Base-by-base conservation (phyloP, 2,888 invertebrate genomes). In the Macaria notata region DNA sequence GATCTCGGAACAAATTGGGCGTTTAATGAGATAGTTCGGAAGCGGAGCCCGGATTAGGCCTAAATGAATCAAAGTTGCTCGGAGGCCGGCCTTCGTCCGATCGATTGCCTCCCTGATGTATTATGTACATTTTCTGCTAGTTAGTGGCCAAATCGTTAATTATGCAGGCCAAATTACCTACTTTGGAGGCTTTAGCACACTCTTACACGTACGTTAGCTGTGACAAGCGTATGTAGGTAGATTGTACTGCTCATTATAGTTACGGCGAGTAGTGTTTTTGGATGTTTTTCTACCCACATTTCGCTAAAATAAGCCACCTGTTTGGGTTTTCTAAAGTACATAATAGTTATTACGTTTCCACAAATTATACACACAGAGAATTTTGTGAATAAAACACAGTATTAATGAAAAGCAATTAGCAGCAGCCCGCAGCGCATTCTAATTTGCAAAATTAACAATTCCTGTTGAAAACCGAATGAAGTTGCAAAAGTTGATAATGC, bases 1-100 rank as follows among this genome's bases (percentile, higher is more conserved):
- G 83, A 82, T 83, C 81, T 80, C 73, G 71, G 77, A 81, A 85
- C 84, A 85, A 88, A 87, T 88, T 86, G 86, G 81, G 76, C 83
- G 79, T 75, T 81, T 86, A 87, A 88, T 88, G 83, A 84, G 86
- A 83, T 84, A 86, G 83, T 83, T 80, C 69, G 76, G 78, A 72
- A 68, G 73, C 72, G 77, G 76, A 70, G 72, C 71, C 64, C 69
- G 80, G 84, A 84, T 86, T 84, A 86, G 72, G 72, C 77, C 79
- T 81, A 79, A 84, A 84, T 85, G 79, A 84, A 85, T 84, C 83
- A 85, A 83, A 84, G 78, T 82, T 79, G 66, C 72, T 72, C 69
- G 49, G 64, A 69, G 63, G 63, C 68, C 63, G 64, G 63, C 70
- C 61, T 69, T 66, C 64, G 65, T 66, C 62, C 73, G 72, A 83